Evolutionary conservation across 1,140 invertebrate species (phyloP).

Genomic region (Dolichoris vasculosae): DNA sequence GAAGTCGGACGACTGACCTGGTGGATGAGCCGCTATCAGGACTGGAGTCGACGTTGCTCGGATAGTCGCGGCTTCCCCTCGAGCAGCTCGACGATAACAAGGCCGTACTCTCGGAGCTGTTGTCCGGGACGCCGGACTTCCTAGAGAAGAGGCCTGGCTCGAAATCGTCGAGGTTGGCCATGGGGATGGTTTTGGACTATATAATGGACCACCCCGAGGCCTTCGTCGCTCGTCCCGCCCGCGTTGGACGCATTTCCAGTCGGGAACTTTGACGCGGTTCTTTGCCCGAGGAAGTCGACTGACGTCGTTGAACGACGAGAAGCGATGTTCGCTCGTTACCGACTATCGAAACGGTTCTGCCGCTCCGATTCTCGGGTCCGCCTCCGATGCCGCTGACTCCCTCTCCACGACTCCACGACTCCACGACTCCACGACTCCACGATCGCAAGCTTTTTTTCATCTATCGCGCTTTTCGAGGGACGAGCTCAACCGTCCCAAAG

Average conservation of each 20-base stretch:
- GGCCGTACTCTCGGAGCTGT: constrained; percentile 62
- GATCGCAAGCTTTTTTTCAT: neutral
- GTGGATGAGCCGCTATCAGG: constrained; percentile 45
- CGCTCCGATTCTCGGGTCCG: neutral
- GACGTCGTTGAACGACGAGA: neutral
- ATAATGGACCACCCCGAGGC: neutral
- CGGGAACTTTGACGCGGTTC: neutral
- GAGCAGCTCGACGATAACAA: constrained; percentile 48
- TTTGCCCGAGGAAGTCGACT: neutral
- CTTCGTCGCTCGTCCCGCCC: no score
- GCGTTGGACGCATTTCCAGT: neutral
- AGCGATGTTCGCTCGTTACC: neutral
- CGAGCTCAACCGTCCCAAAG: neutral
- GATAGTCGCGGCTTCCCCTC: constrained; percentile 52
- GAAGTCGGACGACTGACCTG: constrained; percentile 48
- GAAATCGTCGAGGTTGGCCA: neutral
- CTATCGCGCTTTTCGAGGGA: neutral
- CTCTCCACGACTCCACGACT: neutral
- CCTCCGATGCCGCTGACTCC: neutral
- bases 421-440: neutral
- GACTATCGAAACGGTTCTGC: neutral
- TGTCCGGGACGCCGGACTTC: constrained; percentile 51
- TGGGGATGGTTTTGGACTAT: neutral
- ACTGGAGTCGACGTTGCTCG: constrained; percentile 59
- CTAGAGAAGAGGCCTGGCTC: neutral